Evolutionary conservation across 1,140 invertebrate genomes (phyloP).

Genomic region (Aethina tumida): DNA sequence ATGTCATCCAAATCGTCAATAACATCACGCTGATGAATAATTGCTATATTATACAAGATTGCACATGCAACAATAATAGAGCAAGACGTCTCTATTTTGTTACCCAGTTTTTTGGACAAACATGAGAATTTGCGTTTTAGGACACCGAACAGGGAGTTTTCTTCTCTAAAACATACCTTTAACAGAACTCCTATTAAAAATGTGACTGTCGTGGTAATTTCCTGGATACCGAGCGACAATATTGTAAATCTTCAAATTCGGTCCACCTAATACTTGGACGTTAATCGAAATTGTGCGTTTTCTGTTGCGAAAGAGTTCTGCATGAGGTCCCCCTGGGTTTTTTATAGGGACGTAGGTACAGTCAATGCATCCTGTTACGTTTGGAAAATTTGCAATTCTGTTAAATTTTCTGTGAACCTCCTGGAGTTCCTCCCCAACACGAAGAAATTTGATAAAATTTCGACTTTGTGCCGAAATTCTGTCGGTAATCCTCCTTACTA

Average conservation of each 20-base stretch:
- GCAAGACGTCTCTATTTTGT: no score
- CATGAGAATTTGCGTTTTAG: no score
- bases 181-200: slow-evolving; percentile 22
- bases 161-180: slow-evolving; percentile 10
- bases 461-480: slow-evolving; percentile 11
- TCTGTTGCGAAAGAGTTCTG: slow-evolving; percentile 29
- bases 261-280: slow-evolving; percentile 29
- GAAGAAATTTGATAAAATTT: slow-evolving; percentile 16
- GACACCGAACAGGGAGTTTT: slow-evolving; percentile 1
- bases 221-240: slow-evolving; percentile 32
- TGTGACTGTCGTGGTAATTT: slow-evolving; percentile 26
- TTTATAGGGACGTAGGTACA: slow-evolving; percentile 23
- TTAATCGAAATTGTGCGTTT: slow-evolving; percentile 31
- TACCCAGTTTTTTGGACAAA: no score
- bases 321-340: slow-evolving; percentile 23
- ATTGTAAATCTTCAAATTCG: slow-evolving; percentile 24
- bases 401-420: slow-evolving; percentile 8
- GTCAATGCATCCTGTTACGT: slow-evolving; percentile 22
- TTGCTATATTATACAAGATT: no score
- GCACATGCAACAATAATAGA: no score
- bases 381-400: slow-evolving; percentile 18
- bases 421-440: slow-evolving; percentile 10
- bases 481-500: slow-evolving; percentile 17
- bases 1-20: no score
- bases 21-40: no score